Evolutionary conservation across 2,888 invertebrate genomes (phyloP).

Genomic region (Globia sparganii): DNA sequence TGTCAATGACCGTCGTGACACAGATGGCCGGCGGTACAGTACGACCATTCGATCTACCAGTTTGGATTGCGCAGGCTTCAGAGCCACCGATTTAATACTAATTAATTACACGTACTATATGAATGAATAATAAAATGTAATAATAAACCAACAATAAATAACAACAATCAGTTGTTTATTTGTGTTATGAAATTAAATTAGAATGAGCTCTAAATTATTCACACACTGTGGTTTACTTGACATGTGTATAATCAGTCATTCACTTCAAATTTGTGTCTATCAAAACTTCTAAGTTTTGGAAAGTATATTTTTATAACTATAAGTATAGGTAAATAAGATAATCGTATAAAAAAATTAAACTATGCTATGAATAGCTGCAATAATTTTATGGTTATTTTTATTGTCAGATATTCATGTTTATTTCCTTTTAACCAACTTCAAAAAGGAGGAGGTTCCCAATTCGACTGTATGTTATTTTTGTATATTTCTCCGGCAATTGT

Average conservation of each 20-base stretch:
- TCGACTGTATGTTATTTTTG: too few relatives aligned
- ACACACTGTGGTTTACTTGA: slow-evolving; percentile 27
- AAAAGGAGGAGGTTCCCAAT: too few relatives aligned
- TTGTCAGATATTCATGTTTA: background rate
- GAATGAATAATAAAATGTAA: slow-evolving; percentile 9
- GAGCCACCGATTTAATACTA: background rate
- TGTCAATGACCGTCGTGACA: slow-evolving; percentile 35
- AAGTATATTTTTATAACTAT: too few relatives aligned
- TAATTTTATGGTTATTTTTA: background rate
- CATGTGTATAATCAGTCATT: slow-evolving; percentile 45
- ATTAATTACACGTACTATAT: slow-evolving; percentile 2
- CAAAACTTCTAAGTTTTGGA: slow-evolving; percentile 26
- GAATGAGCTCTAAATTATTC: slow-evolving; percentile 28
- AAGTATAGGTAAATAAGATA: slow-evolving; percentile 25
- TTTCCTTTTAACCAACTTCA: too few relatives aligned
- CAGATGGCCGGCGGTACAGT: slow-evolving; percentile 18
- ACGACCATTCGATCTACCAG: background rate
- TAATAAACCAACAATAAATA: slow-evolving; percentile 21
- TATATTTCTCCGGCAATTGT: too few relatives aligned
- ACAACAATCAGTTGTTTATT: slow-evolving; percentile 35
- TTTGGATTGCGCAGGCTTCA: slow-evolving; percentile 7
- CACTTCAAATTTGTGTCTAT: slow-evolving; percentile 26
- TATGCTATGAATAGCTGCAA: background rate
- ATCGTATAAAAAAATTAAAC: background rate
- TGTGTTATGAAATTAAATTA: slow-evolving; percentile 22